Evolutionary conservation across 2,797 vertebrate genomes (phyloP).

Genomic region (Sebastes wilsoni): DNA sequence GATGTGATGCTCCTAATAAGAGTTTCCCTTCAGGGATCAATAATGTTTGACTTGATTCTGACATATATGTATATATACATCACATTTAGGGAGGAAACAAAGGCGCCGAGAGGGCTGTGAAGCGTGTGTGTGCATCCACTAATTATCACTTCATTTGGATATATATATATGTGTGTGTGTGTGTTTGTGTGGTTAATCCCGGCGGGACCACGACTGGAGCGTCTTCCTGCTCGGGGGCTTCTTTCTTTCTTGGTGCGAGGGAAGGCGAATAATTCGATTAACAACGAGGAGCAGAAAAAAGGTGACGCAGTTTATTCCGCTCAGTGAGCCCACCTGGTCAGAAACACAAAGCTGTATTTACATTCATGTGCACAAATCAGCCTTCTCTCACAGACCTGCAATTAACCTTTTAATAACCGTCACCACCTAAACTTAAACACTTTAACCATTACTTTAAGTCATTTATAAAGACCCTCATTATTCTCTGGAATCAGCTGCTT

Average conservation of each 20-base stretch:
- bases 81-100: neutral
- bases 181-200: neutral
- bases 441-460: no score
- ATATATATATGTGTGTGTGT: neutral
- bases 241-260: constrained; percentile 23
- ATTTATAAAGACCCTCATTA: no score
- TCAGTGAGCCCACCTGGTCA: constrained; percentile 73
- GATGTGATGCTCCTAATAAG: no score
- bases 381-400: no score
- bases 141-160: no score
- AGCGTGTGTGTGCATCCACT: neutral
- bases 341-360: neutral
- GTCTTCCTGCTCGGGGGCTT: constrained; percentile 58
- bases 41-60: neutral
- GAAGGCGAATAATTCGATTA: constrained; percentile 75
- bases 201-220: constrained; percentile 53
- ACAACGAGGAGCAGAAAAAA: constrained; percentile 65
- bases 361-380: no score
- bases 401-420: no score
- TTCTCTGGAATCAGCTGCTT: no score
- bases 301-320: constrained; percentile 76
- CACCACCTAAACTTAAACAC: no score
- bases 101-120: neutral
- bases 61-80: neutral
- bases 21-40: constrained; percentile 13